Conservation (phyloP, 1,140 invertebrate genomes). For the Lethrus apterus region DNA sequence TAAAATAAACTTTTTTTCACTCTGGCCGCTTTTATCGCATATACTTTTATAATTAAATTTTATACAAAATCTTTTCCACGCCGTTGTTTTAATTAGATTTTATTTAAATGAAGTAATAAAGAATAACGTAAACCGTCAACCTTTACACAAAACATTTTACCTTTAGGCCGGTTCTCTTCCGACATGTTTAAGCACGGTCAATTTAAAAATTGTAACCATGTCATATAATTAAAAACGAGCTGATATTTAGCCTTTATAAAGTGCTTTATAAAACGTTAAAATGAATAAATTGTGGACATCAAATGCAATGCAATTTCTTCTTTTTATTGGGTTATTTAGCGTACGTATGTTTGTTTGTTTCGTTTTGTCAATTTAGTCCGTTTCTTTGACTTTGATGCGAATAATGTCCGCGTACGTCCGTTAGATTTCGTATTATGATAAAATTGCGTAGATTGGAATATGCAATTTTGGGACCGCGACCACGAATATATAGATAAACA, state of each 20-base stretch:
- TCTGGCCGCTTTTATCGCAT: no score
- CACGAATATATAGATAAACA: no score
- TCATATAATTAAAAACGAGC: constrained; percentile 29
- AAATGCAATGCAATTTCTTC: constrained; percentile 13
- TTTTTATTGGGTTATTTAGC: constrained; percentile 7
- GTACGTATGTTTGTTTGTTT: constrained; percentile 9
- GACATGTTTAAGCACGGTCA: constrained; percentile 25
- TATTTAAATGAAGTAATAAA: constrained; percentile 32
- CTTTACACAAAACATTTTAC: constrained; percentile 26
- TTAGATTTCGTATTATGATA: constrained; percentile 6
- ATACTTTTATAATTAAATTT: constrained; percentile 16
- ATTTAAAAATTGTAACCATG: constrained; percentile 31
- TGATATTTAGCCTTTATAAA: constrained; percentile 18
- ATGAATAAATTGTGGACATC: constrained; percentile 15
- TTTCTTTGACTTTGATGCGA: constrained; percentile 12
- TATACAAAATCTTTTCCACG: constrained; percentile 18
- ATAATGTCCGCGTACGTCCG: constrained; percentile 10
- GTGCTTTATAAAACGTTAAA: constrained; percentile 3
- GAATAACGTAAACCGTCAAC: constrained; percentile 19
- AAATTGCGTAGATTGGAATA: constrained; percentile 4
- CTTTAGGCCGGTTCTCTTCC: constrained; percentile 19
- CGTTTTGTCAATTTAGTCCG: constrained; percentile 15
- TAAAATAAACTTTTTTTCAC: no score
- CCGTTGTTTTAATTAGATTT: constrained; percentile 30
- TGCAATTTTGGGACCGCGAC: constrained; percentile 8